A percentile compares a stretch with the other conserved stretches of the same genome.
Evolutionary conservation across 1,140 invertebrate species (phyloP).

Genomic region (Prorops nasuta): DNA sequence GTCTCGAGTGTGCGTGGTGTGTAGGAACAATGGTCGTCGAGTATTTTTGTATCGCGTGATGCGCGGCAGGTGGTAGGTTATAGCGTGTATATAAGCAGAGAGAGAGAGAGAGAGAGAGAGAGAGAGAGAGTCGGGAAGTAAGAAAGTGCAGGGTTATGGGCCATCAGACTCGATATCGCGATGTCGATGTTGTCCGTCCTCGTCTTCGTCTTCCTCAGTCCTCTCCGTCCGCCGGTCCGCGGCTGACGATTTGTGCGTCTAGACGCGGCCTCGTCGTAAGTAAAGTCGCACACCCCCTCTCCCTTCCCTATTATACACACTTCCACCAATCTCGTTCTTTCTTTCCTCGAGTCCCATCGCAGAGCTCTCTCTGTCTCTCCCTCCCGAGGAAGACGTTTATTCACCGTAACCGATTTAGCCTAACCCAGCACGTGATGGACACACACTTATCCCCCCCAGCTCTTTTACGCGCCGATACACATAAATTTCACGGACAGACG

Average conservation of each 20-base stretch:
- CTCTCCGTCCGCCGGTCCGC: too few relatives aligned
- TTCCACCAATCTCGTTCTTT: neutral
- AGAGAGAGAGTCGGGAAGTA: neutral
- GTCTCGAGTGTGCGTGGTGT: too few relatives aligned
- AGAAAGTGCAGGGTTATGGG: neutral
- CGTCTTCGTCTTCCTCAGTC: too few relatives aligned
- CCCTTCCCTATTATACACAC: constrained; percentile 4
- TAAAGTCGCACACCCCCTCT: constrained; percentile 11
- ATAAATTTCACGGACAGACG: constrained; percentile 34
- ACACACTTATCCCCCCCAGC: constrained; percentile 17
- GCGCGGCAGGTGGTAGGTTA: too few relatives aligned
- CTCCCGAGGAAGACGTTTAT: constrained; percentile 28
- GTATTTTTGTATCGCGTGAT: too few relatives aligned
- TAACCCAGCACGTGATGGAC: constrained; percentile 31
- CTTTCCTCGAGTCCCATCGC: neutral
- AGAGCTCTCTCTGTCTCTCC: constrained; percentile 1
- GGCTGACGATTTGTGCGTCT: constrained; percentile 41
- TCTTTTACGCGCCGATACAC: constrained; percentile 16
- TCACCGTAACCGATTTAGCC: constrained; percentile 37
- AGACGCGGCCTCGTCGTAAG: constrained; percentile 31
- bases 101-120: neutral
- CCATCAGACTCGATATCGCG: too few relatives aligned
- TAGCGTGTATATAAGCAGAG: too few relatives aligned
- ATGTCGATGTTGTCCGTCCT: too few relatives aligned
- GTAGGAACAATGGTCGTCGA: too few relatives aligned